Base-by-base conservation (phyloP, 2,888 invertebrate species). In the Drosophila rellima region DNA sequence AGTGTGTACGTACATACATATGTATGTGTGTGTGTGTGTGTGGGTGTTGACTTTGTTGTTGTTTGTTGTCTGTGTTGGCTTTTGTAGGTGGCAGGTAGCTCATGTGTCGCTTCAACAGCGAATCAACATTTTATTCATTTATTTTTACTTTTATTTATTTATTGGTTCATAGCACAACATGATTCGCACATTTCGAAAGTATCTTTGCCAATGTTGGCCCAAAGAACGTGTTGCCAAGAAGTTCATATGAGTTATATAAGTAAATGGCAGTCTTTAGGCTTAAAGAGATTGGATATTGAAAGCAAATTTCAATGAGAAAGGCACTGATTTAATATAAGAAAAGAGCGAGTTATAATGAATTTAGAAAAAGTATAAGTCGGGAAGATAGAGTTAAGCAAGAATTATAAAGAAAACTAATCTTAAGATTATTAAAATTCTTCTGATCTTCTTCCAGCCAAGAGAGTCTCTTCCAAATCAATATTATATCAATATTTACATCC, bases 21-120 rank as follows among this genome's bases (percentile, higher is more conserved):
- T 47, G 40, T 52, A 59, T 54, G 29, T 57, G 40, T 44, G 50
- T 48, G 50, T 52, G 7, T 48, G 26, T 55, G 40, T 35, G 62
- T 63, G 64, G 48, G 68, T 51, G 65, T 26, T 18, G 31, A 51
- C 47, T 61, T 10, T 35, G 35, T 55, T 55, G 54, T 40, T 40
- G 26, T 26, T 40, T 52, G 40, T 42, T 64, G 31, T 29, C 17
- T 54, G 51, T 47, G 54, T 57, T 15, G 20, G 6, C 7, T 42
- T 52, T 60, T 57, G 63, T 75, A 42, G 57, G 66, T 73, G 76
- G 70, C 65, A 73, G 72, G 64, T 62, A 47, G 57, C 17, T 11
- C 51, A 48, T 37, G 23, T 59, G 45, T 33, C 18, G 54, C 64
- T 56, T 29, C 17, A 45, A 45, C 33, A 50, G 31, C 20, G 29